Evolutionary conservation across 2,113 vertebrate genomes (phyloP).

Genomic region (Miniopterus natalensis): DNA sequence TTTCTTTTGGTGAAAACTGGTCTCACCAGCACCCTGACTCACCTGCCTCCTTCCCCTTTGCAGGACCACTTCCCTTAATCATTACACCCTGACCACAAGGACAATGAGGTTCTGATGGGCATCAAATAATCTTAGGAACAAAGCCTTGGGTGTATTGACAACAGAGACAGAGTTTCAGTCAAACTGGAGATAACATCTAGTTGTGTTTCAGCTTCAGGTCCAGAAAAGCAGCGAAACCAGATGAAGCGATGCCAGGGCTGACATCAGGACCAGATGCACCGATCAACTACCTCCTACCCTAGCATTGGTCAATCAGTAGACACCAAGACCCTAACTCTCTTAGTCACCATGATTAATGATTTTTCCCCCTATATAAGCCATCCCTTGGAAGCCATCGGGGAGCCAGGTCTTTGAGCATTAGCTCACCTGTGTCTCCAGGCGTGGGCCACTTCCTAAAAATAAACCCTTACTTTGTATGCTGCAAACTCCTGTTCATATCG

Average conservation of each 20-base stretch:
- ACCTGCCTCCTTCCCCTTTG: not conserved
- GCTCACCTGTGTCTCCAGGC: too few relatives aligned
- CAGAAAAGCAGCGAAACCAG: not conserved
- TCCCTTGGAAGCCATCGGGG: too few relatives aligned
- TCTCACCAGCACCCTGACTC: not conserved
- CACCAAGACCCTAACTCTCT: not conserved
- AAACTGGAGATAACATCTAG: not conserved
- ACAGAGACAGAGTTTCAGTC: not conserved
- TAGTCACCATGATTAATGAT: not conserved
- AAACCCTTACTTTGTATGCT: too few relatives aligned
- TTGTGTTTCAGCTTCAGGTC: too few relatives aligned
- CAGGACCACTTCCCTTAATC: not conserved
- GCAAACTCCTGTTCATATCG: too few relatives aligned
- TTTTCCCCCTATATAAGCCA: not conserved
- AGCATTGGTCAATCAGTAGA: not conserved
- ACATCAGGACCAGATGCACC: not conserved
- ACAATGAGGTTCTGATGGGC: not conserved
- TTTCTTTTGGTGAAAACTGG: not conserved
- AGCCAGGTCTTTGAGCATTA: too few relatives aligned
- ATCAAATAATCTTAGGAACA: not conserved
- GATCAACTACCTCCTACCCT: not conserved
- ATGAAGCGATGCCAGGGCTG: not conserved
- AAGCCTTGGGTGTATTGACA: not conserved
- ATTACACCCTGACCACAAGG: not conserved
- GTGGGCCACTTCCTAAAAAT: too few relatives aligned